Conservation (phyloP, 2,113 vertebrate species). For the Lota lota region DNA sequence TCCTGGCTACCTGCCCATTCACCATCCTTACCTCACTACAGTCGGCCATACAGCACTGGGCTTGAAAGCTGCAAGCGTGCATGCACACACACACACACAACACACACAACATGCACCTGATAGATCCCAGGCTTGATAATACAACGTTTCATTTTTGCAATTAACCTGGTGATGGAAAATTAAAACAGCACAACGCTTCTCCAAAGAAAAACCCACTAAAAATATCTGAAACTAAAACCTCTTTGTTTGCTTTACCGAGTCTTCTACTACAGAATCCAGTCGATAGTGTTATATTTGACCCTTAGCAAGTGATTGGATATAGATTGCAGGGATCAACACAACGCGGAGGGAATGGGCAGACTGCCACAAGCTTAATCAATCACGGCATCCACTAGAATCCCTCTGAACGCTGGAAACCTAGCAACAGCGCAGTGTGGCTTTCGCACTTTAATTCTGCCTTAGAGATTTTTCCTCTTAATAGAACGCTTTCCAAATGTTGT, state of each 20-base stretch:
- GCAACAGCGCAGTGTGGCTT: conserved; percentile 23
- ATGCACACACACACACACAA: neutral
- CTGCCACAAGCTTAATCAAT: conserved; percentile 15
- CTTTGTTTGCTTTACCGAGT: too few species aligned
- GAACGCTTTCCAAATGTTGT: conserved; percentile 9
- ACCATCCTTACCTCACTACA: conserved; percentile 17
- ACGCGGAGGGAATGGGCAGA: neutral
- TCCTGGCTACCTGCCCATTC: conserved; percentile 31
- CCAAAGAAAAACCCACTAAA: too few species aligned
- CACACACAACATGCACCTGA: neutral
- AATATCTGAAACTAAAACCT: too few species aligned
- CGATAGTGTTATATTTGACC: conserved; percentile 7
- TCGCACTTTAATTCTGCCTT: neutral
- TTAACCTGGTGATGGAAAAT: too few species aligned
- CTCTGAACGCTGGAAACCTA: conserved; percentile 12
- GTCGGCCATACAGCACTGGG: neutral
- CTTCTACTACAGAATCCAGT: neutral
- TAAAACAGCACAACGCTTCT: too few species aligned
- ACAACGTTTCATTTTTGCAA: neutral
- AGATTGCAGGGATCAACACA: conserved; percentile 2
- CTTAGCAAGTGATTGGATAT: neutral
- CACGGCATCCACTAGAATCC: conserved; percentile 7
- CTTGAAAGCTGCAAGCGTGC: neutral
- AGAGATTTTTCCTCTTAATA: conserved; percentile 14
- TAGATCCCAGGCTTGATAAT: too few species aligned